phyloP scores from a whole-genome alignment of 2,113 vertebrate species.

The Fregata magnificens region DNA sequence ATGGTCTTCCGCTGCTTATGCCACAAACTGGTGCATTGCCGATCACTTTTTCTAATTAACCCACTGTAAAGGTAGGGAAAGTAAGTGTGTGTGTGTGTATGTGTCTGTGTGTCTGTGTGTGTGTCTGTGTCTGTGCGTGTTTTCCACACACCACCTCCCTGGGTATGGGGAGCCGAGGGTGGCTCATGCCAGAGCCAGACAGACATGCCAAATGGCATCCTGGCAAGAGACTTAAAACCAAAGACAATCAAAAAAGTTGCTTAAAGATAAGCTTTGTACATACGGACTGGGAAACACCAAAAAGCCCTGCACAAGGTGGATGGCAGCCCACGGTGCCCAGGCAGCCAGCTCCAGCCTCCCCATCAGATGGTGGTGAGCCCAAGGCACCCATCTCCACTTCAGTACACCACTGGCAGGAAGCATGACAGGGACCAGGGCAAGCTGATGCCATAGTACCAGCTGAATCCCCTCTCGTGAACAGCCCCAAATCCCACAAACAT shows the following conservation, averaged over 20 bases:
- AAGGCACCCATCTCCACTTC: not conserved
- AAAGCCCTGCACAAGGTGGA: not conserved
- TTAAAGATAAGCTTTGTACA: not conserved
- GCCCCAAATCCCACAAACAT: not conserved
- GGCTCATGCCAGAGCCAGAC: not conserved
- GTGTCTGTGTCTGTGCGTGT: too few relatives aligned
- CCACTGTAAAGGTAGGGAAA: not conserved
- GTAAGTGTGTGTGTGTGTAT: not conserved
- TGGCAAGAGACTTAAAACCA: not conserved
- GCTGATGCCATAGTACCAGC: not conserved
- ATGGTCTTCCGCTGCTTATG: not conserved
- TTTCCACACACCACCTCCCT: not conserved
- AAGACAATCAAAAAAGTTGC: not conserved
- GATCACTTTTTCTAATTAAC: not conserved
- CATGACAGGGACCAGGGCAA: not conserved
- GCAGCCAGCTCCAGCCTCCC: not conserved
- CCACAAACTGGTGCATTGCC: not conserved
- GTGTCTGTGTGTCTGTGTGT: too few relatives aligned
- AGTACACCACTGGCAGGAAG: not conserved
- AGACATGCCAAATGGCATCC: not conserved
- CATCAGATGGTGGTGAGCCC: not conserved
- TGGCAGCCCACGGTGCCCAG: not conserved
- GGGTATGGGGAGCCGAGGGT: not conserved
- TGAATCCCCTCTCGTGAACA: not conserved
- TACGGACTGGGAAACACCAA: not conserved